Evolutionary conservation across 2,113 vertebrate genomes (phyloP).

Genomic region (Cygnus atratus): DNA sequence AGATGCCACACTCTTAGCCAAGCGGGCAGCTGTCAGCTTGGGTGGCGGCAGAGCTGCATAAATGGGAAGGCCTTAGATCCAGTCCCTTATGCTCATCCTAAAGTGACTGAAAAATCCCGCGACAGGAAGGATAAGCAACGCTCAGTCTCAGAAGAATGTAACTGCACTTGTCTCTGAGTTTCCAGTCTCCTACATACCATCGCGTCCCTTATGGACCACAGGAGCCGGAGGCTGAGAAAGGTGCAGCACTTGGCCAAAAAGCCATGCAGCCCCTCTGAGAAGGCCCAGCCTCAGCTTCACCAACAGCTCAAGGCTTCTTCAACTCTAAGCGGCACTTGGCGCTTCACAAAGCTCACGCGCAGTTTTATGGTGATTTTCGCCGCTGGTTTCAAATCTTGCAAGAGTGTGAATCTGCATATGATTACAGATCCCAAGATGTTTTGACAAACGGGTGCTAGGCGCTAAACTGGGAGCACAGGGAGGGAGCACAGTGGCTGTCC

Average conservation of each 20-base stretch:
- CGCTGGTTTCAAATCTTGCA: background rate
- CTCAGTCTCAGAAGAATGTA: background rate
- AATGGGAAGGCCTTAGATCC: constrained; percentile 59
- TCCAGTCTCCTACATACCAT: background rate
- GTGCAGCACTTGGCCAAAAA: background rate
- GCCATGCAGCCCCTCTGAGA: background rate
- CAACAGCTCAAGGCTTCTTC: background rate
- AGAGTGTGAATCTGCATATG: background rate
- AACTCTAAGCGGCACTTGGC: background rate
- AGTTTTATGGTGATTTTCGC: background rate
- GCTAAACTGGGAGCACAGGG: background rate
- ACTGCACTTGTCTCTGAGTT: background rate
- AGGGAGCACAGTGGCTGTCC: background rate
- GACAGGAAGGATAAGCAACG: background rate
- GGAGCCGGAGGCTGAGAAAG: background rate
- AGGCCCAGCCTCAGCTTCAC: background rate
- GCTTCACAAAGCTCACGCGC: background rate
- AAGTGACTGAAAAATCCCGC: background rate
- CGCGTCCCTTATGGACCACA: fast-evolving
- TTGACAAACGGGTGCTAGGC: background rate
- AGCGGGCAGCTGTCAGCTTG: constrained; percentile 85
- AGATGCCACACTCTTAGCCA: constrained; percentile 82
- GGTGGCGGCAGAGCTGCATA: constrained; percentile 72
- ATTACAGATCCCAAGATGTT: background rate
- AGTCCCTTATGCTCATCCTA: constrained; percentile 42